Evolutionary conservation across 1,140 invertebrate species (phyloP).

Genomic region (Schlechtendalia chinensis): DNA sequence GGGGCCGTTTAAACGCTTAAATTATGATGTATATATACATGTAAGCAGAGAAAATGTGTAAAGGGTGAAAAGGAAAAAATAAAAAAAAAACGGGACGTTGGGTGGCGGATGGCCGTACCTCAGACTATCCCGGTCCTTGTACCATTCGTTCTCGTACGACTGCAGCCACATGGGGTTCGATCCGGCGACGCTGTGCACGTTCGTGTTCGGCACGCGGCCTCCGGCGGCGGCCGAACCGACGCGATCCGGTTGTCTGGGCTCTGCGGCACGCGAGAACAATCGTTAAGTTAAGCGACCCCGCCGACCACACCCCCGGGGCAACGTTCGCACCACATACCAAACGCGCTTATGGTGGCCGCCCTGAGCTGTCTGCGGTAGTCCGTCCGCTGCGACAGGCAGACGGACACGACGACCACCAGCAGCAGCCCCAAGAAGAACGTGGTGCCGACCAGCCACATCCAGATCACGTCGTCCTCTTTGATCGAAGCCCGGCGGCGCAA

Average conservation of each 20-base stretch:
- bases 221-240: constrained; percentile 11
- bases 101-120: too few relatives aligned
- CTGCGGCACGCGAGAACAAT: not conserved
- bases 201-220: constrained; percentile 85
- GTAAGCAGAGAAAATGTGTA: too few relatives aligned
- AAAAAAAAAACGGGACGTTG: too few relatives aligned
- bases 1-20: too few relatives aligned
- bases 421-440: constrained; percentile 76
- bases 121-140: constrained; percentile 75
- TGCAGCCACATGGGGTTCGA: constrained; percentile 95
- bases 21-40: too few relatives aligned
- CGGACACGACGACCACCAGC: constrained; percentile 72
- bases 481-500: constrained; percentile 61
- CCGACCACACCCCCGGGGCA: too few relatives aligned
- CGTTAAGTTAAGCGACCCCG: too few relatives aligned
- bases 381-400: constrained; percentile 79
- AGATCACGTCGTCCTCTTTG: constrained; percentile 60
- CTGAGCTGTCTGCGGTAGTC: constrained; percentile 84
- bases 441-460: constrained; percentile 76
- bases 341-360: constrained; percentile 88
- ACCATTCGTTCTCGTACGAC: constrained; percentile 92
- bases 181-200: constrained; percentile 89
- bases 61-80: too few relatives aligned
- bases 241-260: constrained; percentile 13
- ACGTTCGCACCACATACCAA: too few relatives aligned